Conservation (phyloP, 2,113 vertebrate species). For the Hemicordylus capensis region DNA sequence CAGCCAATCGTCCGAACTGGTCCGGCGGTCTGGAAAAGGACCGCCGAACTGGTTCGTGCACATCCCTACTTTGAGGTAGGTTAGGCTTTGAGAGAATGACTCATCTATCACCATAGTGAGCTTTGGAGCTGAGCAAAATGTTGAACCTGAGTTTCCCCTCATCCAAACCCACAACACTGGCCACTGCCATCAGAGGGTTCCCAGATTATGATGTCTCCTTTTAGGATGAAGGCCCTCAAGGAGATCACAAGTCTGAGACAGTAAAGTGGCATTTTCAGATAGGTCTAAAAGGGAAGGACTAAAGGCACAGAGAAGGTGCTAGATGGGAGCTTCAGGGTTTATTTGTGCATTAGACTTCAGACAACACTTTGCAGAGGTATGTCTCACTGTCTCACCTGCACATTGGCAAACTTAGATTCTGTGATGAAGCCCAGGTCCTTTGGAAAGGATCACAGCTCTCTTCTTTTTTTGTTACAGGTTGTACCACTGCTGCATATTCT, state of each 20-base stretch:
- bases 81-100: not conserved
- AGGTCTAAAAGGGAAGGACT: not conserved
- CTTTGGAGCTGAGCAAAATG: not conserved
- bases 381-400: not conserved
- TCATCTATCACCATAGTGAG: not conserved
- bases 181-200: not conserved
- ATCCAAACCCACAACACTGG: not conserved
- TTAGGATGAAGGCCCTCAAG: not conserved
- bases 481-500: not conserved
- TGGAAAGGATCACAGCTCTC: not conserved
- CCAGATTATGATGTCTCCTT: not conserved
- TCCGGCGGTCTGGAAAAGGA: too few species aligned
- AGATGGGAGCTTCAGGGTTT: not conserved
- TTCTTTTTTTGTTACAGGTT: accelerated
- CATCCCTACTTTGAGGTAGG: too few species aligned
- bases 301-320: not conserved
- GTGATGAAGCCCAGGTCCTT: accelerated
- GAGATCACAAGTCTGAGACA: not conserved
- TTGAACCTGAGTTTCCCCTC: not conserved
- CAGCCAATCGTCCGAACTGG: too few species aligned
- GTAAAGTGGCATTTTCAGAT: not conserved
- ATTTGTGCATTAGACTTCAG: not conserved
- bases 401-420: not conserved
- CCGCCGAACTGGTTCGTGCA: too few species aligned
- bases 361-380: not conserved